Conservation (phyloP, 2,113 vertebrate genomes). For the Shinisaurus crocodilurus region DNA sequence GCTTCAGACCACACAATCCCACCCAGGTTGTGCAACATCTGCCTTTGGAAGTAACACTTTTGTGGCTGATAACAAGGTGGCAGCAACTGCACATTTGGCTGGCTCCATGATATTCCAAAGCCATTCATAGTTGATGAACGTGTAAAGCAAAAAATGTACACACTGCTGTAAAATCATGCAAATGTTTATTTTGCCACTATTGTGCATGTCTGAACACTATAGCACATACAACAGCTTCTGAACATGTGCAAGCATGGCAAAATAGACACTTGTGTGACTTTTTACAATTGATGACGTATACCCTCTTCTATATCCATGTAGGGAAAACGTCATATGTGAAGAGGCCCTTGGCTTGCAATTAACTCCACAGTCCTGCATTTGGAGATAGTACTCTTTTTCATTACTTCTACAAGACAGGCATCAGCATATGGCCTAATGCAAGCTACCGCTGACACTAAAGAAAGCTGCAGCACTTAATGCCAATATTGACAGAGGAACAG, state of each 20-base stretch:
- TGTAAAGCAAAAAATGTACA: not conserved
- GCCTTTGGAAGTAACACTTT: too few relatives aligned
- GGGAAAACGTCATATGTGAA: not conserved
- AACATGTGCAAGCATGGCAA: too few relatives aligned
- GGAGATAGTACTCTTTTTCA: fast-evolving
- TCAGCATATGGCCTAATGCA: constrained; percentile 11
- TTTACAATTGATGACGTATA: too few relatives aligned
- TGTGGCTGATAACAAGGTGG: not conserved
- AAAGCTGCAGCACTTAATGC: not conserved
- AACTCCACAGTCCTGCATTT: fast-evolving
- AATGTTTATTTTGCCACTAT: not conserved
- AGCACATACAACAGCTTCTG: not conserved
- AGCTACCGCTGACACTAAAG: not conserved
- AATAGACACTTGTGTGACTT: too few relatives aligned
- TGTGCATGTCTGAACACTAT: not conserved
- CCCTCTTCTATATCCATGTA: not conserved
- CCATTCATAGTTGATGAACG: not conserved
- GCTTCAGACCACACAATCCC: too few relatives aligned
- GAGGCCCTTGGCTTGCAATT: not conserved
- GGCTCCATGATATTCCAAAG: too few relatives aligned
- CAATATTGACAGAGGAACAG: not conserved
- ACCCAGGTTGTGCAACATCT: not conserved
- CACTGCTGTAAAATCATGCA: not conserved
- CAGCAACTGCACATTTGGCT: not conserved
- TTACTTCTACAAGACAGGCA: not conserved